phyloP scores from a whole-genome alignment of 1,140 invertebrate species.

The Macrosteles quadrilineatus region DNA sequence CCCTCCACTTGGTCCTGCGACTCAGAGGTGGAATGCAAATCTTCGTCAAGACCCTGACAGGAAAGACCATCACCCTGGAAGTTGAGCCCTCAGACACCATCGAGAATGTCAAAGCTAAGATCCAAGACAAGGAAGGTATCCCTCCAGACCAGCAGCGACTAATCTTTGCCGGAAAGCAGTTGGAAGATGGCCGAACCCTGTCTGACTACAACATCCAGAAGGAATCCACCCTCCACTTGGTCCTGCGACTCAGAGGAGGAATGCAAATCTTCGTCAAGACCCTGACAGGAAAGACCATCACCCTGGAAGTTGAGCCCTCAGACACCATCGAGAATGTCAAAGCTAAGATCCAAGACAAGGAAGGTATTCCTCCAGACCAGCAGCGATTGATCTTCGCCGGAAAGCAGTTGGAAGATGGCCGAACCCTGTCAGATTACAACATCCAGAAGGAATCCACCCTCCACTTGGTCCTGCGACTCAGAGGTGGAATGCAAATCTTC shows the following conservation, averaged over 20 bases:
- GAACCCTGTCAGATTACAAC: slow-evolving; percentile 72
- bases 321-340: slow-evolving; percentile 79
- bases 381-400: slow-evolving; percentile 64
- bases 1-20: slow-evolving; percentile 68
- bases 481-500: slow-evolving; percentile 74
- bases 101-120: slow-evolving; percentile 81
- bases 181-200: slow-evolving; percentile 90
- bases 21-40: slow-evolving; percentile 80
- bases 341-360: slow-evolving; percentile 76
- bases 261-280: slow-evolving; percentile 98
- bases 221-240: slow-evolving; percentile 86
- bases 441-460: slow-evolving; percentile 70
- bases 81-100: slow-evolving; percentile 73
- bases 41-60: slow-evolving; percentile 83
- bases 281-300: slow-evolving; percentile 86
- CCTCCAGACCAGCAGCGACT: slow-evolving; percentile 83
- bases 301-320: slow-evolving; percentile 72
- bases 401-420: slow-evolving; percentile 80
- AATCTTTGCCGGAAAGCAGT: slow-evolving; percentile 91
- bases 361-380: slow-evolving; percentile 66
- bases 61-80: slow-evolving; percentile 84
- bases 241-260: slow-evolving; percentile 89
- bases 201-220: slow-evolving; percentile 90
- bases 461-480: slow-evolving; percentile 73
- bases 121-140: slow-evolving; percentile 76